Evolutionary conservation across 1,140 invertebrate species (phyloP), one percentile per base, ranked within the genome.

Genomic region (Ceratosolen fusciceps): DNA sequence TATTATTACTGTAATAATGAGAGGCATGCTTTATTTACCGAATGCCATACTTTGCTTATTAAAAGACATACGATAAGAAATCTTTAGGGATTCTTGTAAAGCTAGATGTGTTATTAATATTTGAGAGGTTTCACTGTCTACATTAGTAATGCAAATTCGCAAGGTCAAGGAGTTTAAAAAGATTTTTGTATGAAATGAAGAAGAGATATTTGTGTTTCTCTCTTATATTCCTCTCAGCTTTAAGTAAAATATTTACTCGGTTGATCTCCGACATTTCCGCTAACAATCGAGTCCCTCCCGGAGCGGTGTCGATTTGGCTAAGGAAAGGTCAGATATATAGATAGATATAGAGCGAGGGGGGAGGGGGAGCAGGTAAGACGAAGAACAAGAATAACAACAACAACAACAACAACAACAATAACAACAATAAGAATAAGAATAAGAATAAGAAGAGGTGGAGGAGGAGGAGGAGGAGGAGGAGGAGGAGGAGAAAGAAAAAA

Each of bases 241-340:
- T 9, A 47, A n/a, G 37, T 68, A 47, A 68, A 68, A 68, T 68
- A 68, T 68, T 68, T 68, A 47, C 24, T 47, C 39, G 7, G 39
- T 21, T 14, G 67, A 47, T 1, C 24, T 26, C 14, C 37, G 21
- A 24, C 47, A 68, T 47, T 47, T 39, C 19, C 31, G 31, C 60
- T 12, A 19, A 31, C 60, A n/a, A 19, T 5, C 19, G n/a, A 37
- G 39, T 26, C 39, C n/a, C 14, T 29, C 4, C 24, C n/a, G 16
- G 65, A 47, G 8, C 7, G n/a, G 24, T 47, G 67, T 7, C 47
- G 67, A 68, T 68, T 37, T 29, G 67, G 67, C 10, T 14, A 19
- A 68, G 24, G 39, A 68, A 68, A 68, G 67, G 67, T 68, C 67
- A 47, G 24, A 47, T n/a, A n/a, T n/a, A n/a, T n/a, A n/a, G 39